Conservation (phyloP, 2,888 invertebrate genomes). For the Drosophila neutralis region DNA sequence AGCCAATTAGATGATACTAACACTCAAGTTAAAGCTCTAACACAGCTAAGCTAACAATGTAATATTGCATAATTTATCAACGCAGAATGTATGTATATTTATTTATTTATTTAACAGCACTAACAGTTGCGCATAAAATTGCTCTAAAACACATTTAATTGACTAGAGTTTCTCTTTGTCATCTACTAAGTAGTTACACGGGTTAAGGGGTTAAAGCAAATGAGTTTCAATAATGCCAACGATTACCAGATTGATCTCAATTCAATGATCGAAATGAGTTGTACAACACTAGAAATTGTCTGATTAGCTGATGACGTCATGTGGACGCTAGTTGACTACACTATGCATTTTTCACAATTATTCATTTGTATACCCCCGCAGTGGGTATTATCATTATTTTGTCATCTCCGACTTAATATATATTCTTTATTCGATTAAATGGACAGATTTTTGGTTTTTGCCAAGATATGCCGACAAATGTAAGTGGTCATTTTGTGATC, state of each 20-base stretch:
- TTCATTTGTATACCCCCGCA: not conserved
- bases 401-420: not conserved
- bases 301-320: slow-evolving; percentile 39
- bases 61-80: slow-evolving; percentile 27
- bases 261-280: slow-evolving; percentile 34
- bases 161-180: slow-evolving; percentile 64
- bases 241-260: slow-evolving; percentile 24
- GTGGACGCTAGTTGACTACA: slow-evolving; percentile 58
- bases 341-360: slow-evolving; percentile 32
- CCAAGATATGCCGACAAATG: not conserved
- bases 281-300: slow-evolving; percentile 26
- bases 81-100: slow-evolving; percentile 32
- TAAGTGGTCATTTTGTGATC: not conserved
- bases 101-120: slow-evolving; percentile 64
- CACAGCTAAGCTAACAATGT: slow-evolving; percentile 46
- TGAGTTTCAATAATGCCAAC: slow-evolving; percentile 27
- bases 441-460: not conserved
- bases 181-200: slow-evolving; percentile 54
- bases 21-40: slow-evolving; percentile 38
- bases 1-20: slow-evolving; percentile 14
- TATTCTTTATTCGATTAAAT: not conserved
- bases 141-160: slow-evolving; percentile 80
- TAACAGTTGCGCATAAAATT: slow-evolving; percentile 75
- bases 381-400: not conserved
- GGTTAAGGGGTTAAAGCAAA: slow-evolving; percentile 49